Evolutionary conservation across 2,113 vertebrate species (phyloP).

Genomic region (Edolisoma coerulescens): DNA sequence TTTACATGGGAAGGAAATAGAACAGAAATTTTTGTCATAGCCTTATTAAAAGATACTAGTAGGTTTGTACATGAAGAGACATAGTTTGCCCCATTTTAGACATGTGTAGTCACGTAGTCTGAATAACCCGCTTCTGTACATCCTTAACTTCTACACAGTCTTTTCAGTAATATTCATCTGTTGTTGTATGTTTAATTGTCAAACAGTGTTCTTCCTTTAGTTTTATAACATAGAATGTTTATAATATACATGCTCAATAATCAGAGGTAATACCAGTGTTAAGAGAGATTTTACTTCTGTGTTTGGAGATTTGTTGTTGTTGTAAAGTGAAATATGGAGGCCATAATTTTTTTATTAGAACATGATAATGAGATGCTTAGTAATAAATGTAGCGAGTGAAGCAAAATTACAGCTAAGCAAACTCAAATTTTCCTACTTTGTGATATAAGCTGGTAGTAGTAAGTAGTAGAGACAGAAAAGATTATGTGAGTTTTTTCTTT

Average conservation of each 20-base stretch:
- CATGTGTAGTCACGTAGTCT: not conserved
- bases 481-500: not conserved
- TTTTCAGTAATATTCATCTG: not conserved
- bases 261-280: not conserved
- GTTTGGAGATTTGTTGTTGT: not conserved
- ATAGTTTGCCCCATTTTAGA: not conserved
- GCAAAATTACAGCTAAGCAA: not conserved
- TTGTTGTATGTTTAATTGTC: not conserved
- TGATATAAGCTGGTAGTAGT: not conserved
- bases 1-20: not conserved
- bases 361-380: not conserved
- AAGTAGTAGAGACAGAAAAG: not conserved
- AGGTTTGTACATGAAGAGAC: not conserved
- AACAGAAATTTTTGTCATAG: not conserved
- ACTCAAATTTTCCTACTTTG: not conserved
- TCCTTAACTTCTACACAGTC: not conserved
- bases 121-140: not conserved
- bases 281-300: not conserved
- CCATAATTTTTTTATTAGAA: not conserved
- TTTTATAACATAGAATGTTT: not conserved
- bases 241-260: not conserved
- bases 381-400: not conserved
- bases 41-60: not conserved
- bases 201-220: not conserved
- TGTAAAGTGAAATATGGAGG: not conserved